These are phyloP conservation scores for Drosophila erecta DNA, from an alignment of 1,140 invertebrate genomes.

Conservation along the genomic window DNA sequence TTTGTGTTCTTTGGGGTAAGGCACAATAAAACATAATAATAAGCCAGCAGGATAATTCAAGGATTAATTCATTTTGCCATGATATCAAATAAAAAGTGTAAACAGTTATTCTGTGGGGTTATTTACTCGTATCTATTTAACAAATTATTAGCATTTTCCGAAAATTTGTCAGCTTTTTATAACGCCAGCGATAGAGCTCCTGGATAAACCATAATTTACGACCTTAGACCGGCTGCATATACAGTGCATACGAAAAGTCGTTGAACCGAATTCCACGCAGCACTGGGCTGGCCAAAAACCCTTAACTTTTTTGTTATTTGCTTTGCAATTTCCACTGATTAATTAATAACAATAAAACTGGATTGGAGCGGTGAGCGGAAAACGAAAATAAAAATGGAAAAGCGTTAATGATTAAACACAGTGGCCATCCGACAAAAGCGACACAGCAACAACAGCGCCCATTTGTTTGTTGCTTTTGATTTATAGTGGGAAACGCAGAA, in stretches of 20 bases:
- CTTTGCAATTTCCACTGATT: constrained; percentile 72
- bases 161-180: constrained; percentile 29
- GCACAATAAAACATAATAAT: no score
- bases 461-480: constrained; percentile 74
- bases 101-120: no score
- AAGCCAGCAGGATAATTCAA: no score
- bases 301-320: constrained; percentile 26
- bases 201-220: constrained; percentile 36
- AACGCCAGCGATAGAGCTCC: constrained; percentile 15
- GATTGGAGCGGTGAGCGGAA: constrained; percentile 17
- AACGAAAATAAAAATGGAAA: constrained; percentile 15
- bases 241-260: constrained; percentile 37
- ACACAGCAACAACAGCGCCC: constrained; percentile 33
- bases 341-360: constrained; percentile 82
- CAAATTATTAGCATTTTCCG: constrained; percentile 8
- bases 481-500: constrained; percentile 75
- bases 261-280: constrained; percentile 20
- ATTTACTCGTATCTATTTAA: neutral
- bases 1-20: no score
- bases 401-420: constrained; percentile 73
- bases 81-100: no score
- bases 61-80: no score
- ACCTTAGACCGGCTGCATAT: constrained; percentile 2
- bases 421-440: constrained; percentile 51
- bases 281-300: constrained; percentile 33